phyloP scores from a whole-genome alignment of 2,797 vertebrate species.

The Steatocranus sp. region DNA sequence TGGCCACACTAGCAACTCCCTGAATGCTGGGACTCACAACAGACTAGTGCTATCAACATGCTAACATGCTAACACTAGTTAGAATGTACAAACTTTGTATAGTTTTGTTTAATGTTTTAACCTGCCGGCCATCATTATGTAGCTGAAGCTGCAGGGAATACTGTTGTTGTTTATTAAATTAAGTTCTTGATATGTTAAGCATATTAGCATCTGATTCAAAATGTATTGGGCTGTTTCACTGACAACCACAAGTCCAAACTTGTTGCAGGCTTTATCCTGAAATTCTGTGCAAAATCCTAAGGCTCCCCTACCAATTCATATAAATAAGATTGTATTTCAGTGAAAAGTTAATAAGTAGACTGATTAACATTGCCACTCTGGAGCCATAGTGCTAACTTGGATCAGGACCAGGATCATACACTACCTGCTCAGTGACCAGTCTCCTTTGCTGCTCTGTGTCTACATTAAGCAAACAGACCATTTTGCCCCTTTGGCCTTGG shows the following conservation, averaged over 20 bases:
- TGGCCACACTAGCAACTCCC: not conserved
- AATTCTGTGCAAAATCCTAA: not conserved
- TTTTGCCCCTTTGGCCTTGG: constrained; percentile 35
- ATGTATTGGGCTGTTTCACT: not conserved
- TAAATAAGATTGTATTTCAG: not conserved
- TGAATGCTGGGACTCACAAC: not conserved
- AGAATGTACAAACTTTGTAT: not conserved
- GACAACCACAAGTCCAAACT: not conserved
- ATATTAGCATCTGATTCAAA: not conserved
- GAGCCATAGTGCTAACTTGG: not conserved
- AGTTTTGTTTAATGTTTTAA: not conserved
- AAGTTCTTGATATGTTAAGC: not conserved
- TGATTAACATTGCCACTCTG: not conserved
- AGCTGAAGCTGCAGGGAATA: not conserved
- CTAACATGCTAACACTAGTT: not conserved
- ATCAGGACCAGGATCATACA: not conserved
- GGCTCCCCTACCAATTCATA: not conserved
- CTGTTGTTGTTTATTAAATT: not conserved
- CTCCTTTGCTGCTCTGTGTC: constrained; percentile 70
- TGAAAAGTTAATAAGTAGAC: not conserved
- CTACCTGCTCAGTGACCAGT: constrained; percentile 79
- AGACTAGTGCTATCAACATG: not conserved
- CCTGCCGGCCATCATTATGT: not conserved
- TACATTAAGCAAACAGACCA: not conserved
- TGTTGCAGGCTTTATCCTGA: not conserved